Evolutionary conservation across 2,797 vertebrate species (phyloP).

Genomic region (Lacerta bilineata): DNA sequence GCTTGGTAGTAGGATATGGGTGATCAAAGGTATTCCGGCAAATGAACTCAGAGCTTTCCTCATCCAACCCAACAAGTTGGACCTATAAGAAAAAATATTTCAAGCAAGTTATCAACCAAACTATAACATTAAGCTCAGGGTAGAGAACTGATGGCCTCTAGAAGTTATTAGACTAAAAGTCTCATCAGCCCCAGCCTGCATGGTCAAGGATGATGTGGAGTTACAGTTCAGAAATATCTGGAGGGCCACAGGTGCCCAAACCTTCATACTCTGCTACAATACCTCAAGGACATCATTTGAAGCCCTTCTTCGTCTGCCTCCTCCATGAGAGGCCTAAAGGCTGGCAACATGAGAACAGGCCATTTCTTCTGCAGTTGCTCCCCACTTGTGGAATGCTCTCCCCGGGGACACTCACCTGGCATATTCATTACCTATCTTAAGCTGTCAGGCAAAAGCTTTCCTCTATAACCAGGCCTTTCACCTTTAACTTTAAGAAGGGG

Average conservation of each 20-base stretch:
- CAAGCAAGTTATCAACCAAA: neutral
- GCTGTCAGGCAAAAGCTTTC: too few species aligned
- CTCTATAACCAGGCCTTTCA: too few species aligned
- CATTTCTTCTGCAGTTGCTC: too few species aligned
- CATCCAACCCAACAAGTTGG: constrained; percentile 96
- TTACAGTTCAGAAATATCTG: neutral
- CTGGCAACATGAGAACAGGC: too few species aligned
- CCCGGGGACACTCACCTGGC: too few species aligned
- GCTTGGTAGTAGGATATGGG: constrained; percentile 97
- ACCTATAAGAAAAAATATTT: constrained; percentile 81
- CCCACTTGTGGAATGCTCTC: too few species aligned
- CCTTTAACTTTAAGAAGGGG: too few species aligned
- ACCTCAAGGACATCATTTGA: too few species aligned
- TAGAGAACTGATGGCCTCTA: neutral
- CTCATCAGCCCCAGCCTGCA: neutral
- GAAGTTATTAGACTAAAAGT: neutral
- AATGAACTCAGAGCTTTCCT: constrained; percentile 98
- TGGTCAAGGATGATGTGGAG: neutral
- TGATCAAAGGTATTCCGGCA: constrained; percentile 99
- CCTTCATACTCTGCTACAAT: neutral
- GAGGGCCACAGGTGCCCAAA: neutral
- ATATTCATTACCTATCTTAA: too few species aligned
- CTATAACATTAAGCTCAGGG: neutral
- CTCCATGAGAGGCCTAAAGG: too few species aligned
- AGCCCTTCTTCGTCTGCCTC: too few species aligned